phyloP scores from a whole-genome alignment of 1,140 invertebrate genomes.

The Eurosta solidaginis region DNA sequence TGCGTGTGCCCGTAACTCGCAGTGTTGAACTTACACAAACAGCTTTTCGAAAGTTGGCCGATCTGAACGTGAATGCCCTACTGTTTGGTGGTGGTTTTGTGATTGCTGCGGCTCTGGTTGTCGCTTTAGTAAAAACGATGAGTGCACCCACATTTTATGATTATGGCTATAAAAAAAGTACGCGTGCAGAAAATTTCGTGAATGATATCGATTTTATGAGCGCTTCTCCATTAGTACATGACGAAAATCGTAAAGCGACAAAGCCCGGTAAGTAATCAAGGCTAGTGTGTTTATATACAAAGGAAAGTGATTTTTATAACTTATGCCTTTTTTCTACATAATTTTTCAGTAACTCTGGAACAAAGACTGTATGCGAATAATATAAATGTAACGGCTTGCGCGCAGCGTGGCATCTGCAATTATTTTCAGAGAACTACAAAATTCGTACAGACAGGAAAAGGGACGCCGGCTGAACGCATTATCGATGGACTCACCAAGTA shows the following conservation, averaged over 20 bases:
- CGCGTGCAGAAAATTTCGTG: neutral
- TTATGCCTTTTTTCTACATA: no score
- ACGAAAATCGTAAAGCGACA: neutral
- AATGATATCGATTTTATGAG: neutral
- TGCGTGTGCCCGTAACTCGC: conserved; percentile 42
- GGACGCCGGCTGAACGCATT: conserved; percentile 32
- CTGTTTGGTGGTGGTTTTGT: conserved; percentile 46
- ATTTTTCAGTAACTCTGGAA: no score
- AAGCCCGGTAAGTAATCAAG: neutral
- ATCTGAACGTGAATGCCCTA: conserved; percentile 43
- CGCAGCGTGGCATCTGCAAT: conserved; percentile 45
- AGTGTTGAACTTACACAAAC: conserved; percentile 45
- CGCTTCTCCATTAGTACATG: neutral
- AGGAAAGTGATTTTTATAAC: conserved; percentile 16
- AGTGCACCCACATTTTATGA: conserved; percentile 2
- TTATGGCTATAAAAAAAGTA: conserved; percentile 36
- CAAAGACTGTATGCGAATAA: conserved; percentile 46
- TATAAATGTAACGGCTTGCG: conserved; percentile 45
- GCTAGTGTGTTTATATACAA: neutral
- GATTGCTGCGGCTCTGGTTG: conserved; percentile 48
- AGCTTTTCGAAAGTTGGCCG: conserved; percentile 42
- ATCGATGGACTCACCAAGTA: conserved; percentile 44
- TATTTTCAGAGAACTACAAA: conserved; percentile 39
- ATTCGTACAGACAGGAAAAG: neutral
- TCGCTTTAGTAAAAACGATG: conserved; percentile 37